A percentile compares a stretch with the other conserved stretches of the same genome.
phyloP scores from a whole-genome alignment of 2,113 vertebrate species.

The Petrocephalus zakoni region DNA sequence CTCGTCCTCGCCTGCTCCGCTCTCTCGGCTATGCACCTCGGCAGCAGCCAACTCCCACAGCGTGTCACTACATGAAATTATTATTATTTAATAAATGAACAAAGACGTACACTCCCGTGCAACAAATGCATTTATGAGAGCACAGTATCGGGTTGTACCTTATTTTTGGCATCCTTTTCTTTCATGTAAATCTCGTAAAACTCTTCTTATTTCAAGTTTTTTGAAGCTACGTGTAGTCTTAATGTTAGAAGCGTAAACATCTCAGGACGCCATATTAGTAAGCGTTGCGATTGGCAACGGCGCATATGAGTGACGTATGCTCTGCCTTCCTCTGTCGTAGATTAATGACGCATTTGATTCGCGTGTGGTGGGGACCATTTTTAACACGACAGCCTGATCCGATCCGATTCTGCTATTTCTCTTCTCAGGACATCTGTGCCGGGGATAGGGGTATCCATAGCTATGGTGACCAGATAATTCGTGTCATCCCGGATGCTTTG shows the following conservation, averaged over 20 bases:
- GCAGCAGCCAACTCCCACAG: conserved; percentile 84
- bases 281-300: conserved; percentile 57
- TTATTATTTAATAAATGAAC: neutral
- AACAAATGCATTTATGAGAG: neutral
- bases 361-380: neutral
- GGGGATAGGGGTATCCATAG: neutral
- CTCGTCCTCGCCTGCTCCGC: conserved; percentile 36
- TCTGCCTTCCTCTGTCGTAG: neutral
- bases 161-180: conserved; percentile 52
- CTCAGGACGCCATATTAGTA: neutral
- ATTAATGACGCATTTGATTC: neutral
- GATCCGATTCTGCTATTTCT: neutral
- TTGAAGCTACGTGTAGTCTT: neutral
- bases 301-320: conserved; percentile 42
- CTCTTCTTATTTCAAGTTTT: neutral
- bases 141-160: conserved; percentile 27
- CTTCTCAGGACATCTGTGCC: neutral
- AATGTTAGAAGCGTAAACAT: neutral
- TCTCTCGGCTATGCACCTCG: conserved; percentile 65
- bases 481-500: too few species aligned
- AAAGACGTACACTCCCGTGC: neutral
- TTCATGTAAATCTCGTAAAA: neutral
- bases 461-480: too few species aligned
- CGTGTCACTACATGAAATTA: conserved; percentile 59
- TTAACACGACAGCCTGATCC: too few species aligned